phyloP scores from a whole-genome alignment of 2,797 vertebrate species.

The Enoplosus armatus region DNA sequence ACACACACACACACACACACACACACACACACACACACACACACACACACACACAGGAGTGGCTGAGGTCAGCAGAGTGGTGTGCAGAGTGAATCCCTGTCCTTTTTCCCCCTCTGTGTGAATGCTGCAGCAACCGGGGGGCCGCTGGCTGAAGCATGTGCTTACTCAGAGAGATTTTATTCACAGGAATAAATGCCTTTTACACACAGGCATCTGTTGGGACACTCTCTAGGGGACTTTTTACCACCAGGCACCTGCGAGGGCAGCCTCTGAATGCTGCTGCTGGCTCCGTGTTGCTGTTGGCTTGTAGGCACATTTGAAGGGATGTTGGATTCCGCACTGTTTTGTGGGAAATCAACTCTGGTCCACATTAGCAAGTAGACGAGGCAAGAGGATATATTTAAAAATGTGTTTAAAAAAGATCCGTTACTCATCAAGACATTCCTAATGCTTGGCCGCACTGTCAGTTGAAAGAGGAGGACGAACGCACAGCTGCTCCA shows the following conservation, averaged over 20 bases:
- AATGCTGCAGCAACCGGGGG: conserved; percentile 81
- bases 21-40: conserved; percentile 54
- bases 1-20: conserved; percentile 46
- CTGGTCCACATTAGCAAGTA: conserved; percentile 30
- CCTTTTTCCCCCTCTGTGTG: conserved; percentile 75
- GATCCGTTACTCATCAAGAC: conserved; percentile 52
- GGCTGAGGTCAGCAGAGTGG: conserved; percentile 86
- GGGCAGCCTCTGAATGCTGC: conserved; percentile 54
- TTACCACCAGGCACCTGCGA: conserved; percentile 66
- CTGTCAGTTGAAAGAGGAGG: conserved; percentile 35
- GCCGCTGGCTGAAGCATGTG: conserved; percentile 84
- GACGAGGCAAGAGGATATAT: conserved; percentile 26
- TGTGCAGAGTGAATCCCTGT: conserved; percentile 80
- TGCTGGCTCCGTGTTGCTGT: conserved; percentile 15
- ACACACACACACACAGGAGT: conserved; percentile 69
- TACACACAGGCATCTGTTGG: conserved; percentile 66
- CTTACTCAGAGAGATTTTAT: conserved; percentile 88
- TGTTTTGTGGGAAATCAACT: conserved; percentile 39
- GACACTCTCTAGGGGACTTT: conserved; percentile 69
- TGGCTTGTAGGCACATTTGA: conserved; percentile 22
- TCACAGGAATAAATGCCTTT: conserved; percentile 82
- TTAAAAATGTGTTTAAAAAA: conserved; percentile 49
- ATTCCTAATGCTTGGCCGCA: conserved; percentile 33
- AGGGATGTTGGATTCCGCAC: conserved; percentile 14
- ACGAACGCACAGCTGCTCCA: conserved; percentile 60